These are phyloP conservation scores for Saccopteryx leptura DNA, from an alignment of 2,113 vertebrate species.

Conservation along the genomic window DNA sequence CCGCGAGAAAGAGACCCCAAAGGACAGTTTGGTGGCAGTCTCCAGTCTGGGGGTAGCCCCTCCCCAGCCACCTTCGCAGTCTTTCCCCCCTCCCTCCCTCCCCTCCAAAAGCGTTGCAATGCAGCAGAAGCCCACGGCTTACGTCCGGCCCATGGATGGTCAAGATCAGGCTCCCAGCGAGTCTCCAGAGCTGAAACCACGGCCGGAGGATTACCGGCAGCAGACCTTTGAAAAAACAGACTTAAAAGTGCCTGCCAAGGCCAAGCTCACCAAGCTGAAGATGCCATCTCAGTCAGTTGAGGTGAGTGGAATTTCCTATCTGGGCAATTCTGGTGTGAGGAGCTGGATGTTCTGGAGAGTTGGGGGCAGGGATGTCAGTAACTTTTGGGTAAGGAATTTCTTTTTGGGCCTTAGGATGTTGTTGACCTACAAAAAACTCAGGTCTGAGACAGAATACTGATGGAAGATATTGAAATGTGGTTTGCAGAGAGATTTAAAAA, in stretches of 20 bases:
- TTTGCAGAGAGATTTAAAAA: not conserved
- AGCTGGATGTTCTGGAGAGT: not conserved
- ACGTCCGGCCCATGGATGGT: conserved; percentile 97
- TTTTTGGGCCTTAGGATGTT: not conserved
- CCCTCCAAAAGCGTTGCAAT: conserved; percentile 92
- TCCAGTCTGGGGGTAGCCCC: conserved; percentile 84
- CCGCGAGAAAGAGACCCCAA: conserved; percentile 82
- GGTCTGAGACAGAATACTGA: not conserved
- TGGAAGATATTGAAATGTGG: not conserved
- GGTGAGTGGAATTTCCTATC: conserved; percentile 88
- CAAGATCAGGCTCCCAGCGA: conserved; percentile 94
- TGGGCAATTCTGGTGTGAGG: not conserved
- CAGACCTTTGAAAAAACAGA: conserved; percentile 89
- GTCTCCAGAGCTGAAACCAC: conserved; percentile 94
- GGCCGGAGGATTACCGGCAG: conserved; percentile 88
- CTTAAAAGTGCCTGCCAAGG: conserved; percentile 89
- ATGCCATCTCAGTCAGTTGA: conserved; percentile 90
- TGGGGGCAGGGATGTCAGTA: accelerated
- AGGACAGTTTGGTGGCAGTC: conserved; percentile 78
- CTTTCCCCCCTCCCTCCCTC: conserved; percentile 91
- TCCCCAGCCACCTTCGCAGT: conserved; percentile 90
- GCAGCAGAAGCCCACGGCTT: conserved; percentile 96
- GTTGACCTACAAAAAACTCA: not conserved
- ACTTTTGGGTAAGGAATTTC: not conserved
- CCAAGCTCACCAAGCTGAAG: conserved; percentile 90